These are phyloP conservation scores for Pterocles orientalis DNA, from an alignment of 2,113 vertebrate species.

Conservation along the genomic window DNA sequence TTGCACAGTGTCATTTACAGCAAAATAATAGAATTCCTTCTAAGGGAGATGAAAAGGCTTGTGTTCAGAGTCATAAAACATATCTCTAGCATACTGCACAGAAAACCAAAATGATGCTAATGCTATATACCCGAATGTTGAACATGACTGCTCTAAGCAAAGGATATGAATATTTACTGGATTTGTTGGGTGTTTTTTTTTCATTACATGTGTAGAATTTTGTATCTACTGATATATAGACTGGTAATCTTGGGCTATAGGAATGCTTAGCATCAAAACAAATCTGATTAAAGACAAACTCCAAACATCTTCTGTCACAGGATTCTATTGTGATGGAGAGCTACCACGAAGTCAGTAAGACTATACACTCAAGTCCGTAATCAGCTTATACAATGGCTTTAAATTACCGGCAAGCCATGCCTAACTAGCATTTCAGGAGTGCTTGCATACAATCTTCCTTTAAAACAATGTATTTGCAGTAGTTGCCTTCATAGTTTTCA, in stretches of 20 bases:
- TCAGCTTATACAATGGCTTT: background rate
- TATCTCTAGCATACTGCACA: background rate
- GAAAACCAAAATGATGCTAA: background rate
- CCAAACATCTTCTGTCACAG: background rate
- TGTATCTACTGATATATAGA: background rate
- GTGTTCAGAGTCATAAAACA: background rate
- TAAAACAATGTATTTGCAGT: background rate
- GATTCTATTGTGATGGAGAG: background rate
- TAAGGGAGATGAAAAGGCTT: background rate
- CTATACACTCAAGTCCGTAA: background rate
- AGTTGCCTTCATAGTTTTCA: background rate
- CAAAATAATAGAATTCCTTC: background rate
- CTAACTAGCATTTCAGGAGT: background rate
- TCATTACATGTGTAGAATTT: background rate
- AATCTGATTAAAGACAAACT: background rate
- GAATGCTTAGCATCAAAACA: background rate
- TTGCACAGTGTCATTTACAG: background rate
- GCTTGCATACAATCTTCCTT: background rate
- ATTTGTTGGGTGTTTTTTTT: background rate
- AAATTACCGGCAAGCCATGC: background rate
- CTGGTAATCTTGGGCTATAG: background rate
- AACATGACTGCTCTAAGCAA: background rate
- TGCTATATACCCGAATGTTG: background rate
- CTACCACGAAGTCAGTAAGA: background rate
- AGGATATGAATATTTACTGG: background rate